phyloP scores from a whole-genome alignment of 2,888 invertebrate genomes.

The Siphlonurus alternatus region DNA sequence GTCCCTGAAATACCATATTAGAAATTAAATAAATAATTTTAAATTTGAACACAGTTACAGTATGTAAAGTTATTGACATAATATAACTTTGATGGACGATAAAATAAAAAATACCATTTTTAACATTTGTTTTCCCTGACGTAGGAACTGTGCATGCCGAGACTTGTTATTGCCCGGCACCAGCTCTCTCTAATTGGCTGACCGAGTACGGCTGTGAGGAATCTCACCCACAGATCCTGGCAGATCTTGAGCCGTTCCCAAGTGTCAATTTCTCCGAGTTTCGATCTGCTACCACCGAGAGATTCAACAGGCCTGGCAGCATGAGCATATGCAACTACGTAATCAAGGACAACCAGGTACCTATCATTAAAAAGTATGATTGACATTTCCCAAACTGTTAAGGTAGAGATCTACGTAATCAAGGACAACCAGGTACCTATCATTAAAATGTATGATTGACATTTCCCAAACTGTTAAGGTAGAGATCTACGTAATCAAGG shows the following conservation, averaged over 20 bases:
- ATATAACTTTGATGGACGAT: too few relatives aligned
- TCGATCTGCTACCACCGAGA: conserved; percentile 43
- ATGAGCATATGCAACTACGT: conserved; percentile 83
- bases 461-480: too few relatives aligned
- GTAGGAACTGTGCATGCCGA: conserved; percentile 62
- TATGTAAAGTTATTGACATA: too few relatives aligned
- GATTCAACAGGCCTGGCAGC: conserved; percentile 60
- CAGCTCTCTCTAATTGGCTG: conserved; percentile 45
- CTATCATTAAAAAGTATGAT: conserved; percentile 2
- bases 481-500: conserved; percentile 66
- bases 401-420: conserved; percentile 69
- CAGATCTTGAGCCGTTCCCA: conserved; percentile 51
- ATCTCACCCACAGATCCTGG: conserved; percentile 48
- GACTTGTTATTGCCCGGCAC: conserved; percentile 65
- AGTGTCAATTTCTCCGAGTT: conserved; percentile 50
- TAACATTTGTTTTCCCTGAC: too few relatives aligned
- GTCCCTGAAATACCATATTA: too few relatives aligned
- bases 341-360: conserved; percentile 55
- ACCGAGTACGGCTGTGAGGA: conserved; percentile 41
- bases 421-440: conserved; percentile 48
- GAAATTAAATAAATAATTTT: too few relatives aligned
- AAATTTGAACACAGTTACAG: too few relatives aligned
- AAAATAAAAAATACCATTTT: too few relatives aligned
- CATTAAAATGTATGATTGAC: background rate
- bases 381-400: background rate